Conservation (phyloP, 2,888 invertebrate genomes). For the Myathropa florea region DNA sequence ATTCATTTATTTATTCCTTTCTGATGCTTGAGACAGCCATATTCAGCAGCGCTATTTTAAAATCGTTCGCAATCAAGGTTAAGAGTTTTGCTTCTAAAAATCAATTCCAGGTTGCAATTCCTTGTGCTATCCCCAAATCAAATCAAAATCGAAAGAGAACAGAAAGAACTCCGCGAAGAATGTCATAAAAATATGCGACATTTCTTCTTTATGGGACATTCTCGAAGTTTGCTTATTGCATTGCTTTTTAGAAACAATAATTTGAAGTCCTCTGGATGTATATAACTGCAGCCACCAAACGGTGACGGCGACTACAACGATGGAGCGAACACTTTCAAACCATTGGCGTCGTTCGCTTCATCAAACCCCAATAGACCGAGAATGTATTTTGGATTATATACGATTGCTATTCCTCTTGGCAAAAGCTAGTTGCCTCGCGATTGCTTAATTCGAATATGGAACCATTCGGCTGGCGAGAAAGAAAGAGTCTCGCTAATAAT, state of each 20-base stretch:
- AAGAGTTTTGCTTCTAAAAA: neutral
- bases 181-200: conserved; percentile 82
- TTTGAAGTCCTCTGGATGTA: conserved; percentile 41
- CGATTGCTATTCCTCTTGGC: conserved; percentile 44
- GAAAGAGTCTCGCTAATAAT: conserved; percentile 57
- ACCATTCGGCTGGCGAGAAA: conserved; percentile 10
- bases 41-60: no score
- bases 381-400: conserved; percentile 67
- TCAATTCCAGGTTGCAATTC: neutral
- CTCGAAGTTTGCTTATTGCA: conserved; percentile 79
- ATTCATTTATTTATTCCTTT: no score
- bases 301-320: conserved; percentile 8
- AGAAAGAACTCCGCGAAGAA: conserved; percentile 71
- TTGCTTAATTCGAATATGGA: conserved; percentile 47
- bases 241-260: conserved; percentile 31
- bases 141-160: neutral
- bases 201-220: conserved; percentile 81
- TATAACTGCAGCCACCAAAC: conserved; percentile 51
- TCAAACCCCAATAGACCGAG: conserved; percentile 55
- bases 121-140: neutral
- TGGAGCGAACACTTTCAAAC: neutral
- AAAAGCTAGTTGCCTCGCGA: neutral
- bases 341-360: conserved; percentile 12
- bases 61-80: no score
- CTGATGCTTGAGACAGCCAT: no score